Percentiles rank a stretch among this genome's conserved stretches.
Evolutionary conservation across 1,140 invertebrate genomes (phyloP).

Genomic region (Archegozetes longisetosus): DNA sequence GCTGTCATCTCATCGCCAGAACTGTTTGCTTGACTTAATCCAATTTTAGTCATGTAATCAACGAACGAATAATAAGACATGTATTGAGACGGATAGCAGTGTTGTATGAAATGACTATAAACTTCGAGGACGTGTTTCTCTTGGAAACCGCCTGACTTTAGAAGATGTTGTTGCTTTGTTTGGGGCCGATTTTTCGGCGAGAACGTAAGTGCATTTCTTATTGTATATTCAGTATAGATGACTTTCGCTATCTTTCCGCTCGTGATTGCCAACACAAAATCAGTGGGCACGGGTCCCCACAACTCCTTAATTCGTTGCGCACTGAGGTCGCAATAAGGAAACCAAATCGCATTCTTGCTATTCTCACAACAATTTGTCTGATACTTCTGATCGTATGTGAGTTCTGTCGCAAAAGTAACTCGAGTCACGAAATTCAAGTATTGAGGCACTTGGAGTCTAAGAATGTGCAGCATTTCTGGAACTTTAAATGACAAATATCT

Average conservation of each 20-base stretch:
- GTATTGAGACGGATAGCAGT: conserved; percentile 14
- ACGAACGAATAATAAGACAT: conserved; percentile 13
- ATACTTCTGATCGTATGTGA: not conserved
- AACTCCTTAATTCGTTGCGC: too few relatives aligned
- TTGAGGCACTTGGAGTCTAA: conserved; percentile 1
- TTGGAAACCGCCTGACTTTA: too few relatives aligned
- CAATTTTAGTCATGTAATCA: conserved; percentile 10
- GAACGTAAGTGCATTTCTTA: not conserved
- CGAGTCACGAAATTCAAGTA: not conserved
- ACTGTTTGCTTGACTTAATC: too few relatives aligned
- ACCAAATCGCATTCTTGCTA: not conserved
- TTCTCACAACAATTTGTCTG: not conserved
- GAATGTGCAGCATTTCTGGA: not conserved
- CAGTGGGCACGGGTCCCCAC: too few relatives aligned
- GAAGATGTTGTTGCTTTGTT: too few relatives aligned
- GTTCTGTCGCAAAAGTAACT: not conserved
- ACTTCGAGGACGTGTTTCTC: conserved; percentile 14
- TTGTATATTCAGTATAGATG: not conserved
- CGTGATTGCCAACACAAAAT: too few relatives aligned
- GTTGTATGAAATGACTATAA: conserved; percentile 18
- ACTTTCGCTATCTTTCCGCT: not conserved
- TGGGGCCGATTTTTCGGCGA: not conserved
- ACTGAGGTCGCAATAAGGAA: too few relatives aligned
- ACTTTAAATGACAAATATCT: too few relatives aligned
- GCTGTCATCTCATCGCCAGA: not conserved